A percentile compares a stretch with the other conserved stretches of the same genome.
phyloP scores from a whole-genome alignment of 35 echinoderm and acorn worm species.

The Chiridota heheva region DNA sequence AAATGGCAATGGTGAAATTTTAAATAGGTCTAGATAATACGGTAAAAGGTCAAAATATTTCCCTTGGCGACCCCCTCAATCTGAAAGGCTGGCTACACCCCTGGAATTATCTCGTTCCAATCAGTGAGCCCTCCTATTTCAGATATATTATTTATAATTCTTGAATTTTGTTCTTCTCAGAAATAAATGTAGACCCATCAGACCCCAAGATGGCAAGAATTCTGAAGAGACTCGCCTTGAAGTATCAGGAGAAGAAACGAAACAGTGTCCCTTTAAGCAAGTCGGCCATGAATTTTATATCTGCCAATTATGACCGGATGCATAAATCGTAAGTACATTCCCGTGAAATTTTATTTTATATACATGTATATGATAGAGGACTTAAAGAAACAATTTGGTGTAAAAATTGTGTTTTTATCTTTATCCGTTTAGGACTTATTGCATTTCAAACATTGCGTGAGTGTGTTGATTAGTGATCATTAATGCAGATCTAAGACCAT shows the following conservation, averaged over 20 bases:
- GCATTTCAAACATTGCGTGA: no score
- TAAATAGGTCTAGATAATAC: background rate
- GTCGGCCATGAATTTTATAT: background rate
- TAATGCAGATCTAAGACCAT: no score
- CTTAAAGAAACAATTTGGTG: no score
- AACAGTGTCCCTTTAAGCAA: background rate
- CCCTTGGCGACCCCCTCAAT: no score
- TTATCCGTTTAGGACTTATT: no score
- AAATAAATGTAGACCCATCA: slow-evolving; percentile 16
- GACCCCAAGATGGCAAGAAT: slow-evolving; percentile 11
- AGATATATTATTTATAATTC: background rate
- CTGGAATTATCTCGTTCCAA: background rate
- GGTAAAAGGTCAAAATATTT: no score
- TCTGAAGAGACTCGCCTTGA: slow-evolving; percentile 15
- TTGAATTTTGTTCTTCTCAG: background rate
- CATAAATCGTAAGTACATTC: background rate
- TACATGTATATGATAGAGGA: no score
- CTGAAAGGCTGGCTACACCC: no score
- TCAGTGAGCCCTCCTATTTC: background rate
- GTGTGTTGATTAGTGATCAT: background rate
- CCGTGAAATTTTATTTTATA: no score
- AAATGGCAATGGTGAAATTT: background rate
- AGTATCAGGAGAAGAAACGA: slow-evolving; percentile 13
- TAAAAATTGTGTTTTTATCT: background rate
- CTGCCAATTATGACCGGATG: background rate